phyloP scores from a whole-genome alignment of 2,113 vertebrate species.

The Pantherophis guttatus region DNA sequence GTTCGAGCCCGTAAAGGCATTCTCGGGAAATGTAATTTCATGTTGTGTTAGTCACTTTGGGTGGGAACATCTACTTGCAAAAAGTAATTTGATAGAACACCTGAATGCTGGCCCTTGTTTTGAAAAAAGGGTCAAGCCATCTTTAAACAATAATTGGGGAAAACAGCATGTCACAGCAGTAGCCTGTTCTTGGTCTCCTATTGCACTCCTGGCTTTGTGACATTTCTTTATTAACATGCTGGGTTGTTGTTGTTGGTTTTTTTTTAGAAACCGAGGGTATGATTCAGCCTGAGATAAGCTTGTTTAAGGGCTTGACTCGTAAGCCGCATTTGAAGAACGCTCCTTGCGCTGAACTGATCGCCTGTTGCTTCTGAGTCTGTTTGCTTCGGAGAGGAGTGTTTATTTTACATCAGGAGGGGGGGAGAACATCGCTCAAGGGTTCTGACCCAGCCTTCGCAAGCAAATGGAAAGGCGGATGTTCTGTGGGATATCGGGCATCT shows the following conservation, averaged over 20 bases:
- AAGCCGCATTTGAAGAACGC: background rate
- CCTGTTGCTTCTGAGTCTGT: background rate
- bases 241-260: background rate
- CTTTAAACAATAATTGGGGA: conserved; percentile 3
- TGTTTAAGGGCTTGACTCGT: background rate
- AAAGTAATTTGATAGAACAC: conserved; percentile 11
- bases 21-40: conserved; percentile 1
- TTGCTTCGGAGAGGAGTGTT: background rate
- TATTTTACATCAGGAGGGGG: too few species aligned
- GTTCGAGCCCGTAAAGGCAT: background rate
- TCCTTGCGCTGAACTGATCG: background rate
- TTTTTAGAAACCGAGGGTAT: background rate
- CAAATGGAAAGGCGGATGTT: too few species aligned
- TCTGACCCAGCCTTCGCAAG: too few species aligned
- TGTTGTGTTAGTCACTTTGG: background rate
- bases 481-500: too few species aligned
- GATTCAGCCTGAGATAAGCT: background rate
- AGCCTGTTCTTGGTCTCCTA: background rate
- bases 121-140: conserved; percentile 20
- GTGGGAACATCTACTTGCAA: background rate
- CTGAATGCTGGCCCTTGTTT: background rate
- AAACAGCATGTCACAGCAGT: conserved; percentile 4
- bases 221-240: background rate
- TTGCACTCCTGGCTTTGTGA: background rate
- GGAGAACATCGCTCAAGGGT: too few species aligned